Conservation (phyloP, 2,888 invertebrate species). For the Protonemura montana region DNA sequence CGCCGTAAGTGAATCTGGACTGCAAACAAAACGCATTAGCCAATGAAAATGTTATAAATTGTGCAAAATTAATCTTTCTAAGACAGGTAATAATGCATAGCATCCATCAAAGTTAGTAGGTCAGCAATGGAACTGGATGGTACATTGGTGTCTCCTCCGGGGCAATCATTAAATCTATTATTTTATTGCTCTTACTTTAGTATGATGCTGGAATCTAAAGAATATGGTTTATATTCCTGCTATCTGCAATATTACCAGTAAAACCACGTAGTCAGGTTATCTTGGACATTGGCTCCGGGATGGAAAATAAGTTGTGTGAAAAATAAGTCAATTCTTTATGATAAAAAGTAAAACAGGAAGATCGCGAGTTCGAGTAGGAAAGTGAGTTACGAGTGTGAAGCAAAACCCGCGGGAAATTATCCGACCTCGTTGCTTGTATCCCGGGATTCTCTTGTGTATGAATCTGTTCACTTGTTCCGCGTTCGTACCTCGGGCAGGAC, state of each 20-base stretch:
- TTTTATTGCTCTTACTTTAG: slow-evolving; percentile 12
- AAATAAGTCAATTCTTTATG: slow-evolving; percentile 28
- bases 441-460: not conserved
- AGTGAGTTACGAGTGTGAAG: slow-evolving; percentile 37
- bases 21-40: not conserved
- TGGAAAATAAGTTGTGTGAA: slow-evolving; percentile 21
- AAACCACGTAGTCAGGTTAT: slow-evolving; percentile 31
- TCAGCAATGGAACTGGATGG: not conserved
- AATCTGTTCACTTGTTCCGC: slow-evolving; percentile 27
- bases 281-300: slow-evolving; percentile 19
- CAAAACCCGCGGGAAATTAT: slow-evolving; percentile 40
- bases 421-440: not conserved
- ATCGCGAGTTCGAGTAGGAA: slow-evolving; percentile 28
- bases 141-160: not conserved
- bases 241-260: slow-evolving; percentile 15
- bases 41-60: not conserved
- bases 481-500: not conserved
- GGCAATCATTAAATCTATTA: slow-evolving; percentile 20
- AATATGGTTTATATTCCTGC: slow-evolving; percentile 4
- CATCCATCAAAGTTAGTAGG: not conserved
- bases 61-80: not conserved
- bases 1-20: not conserved
- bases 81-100: not conserved
- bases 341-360: slow-evolving; percentile 17
- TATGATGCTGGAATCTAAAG: not conserved